Percentiles rank a stretch among this genome's conserved stretches.
These are phyloP conservation scores for Elachura formosa DNA, from an alignment of 2,113 vertebrate genomes.

Conservation along the genomic window DNA sequence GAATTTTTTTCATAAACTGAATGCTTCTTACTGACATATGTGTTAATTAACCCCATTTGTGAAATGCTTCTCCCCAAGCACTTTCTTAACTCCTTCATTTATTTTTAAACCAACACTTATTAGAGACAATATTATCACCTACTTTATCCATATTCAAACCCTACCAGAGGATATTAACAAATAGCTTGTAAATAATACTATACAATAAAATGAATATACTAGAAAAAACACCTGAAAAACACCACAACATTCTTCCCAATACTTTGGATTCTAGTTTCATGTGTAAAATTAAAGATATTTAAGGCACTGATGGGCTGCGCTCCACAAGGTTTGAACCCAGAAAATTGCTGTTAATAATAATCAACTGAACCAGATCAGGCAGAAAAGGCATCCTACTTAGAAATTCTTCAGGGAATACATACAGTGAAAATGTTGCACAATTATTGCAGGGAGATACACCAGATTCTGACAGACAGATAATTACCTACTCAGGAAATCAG, in stretches of 20 bases:
- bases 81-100: not conserved
- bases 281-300: not conserved
- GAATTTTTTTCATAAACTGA: not conserved
- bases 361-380: not conserved
- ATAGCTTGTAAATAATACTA: not conserved
- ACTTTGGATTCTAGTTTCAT: not conserved
- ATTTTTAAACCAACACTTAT: not conserved
- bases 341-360: not conserved
- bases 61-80: not conserved
- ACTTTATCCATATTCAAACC: not conserved
- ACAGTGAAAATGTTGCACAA: not conserved
- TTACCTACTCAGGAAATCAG: not conserved
- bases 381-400: not conserved
- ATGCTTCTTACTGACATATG: not conserved
- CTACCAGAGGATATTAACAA: not conserved
- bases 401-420: not conserved
- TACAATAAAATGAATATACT: not conserved
- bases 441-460: not conserved
- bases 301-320: not conserved
- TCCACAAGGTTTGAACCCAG: not conserved
- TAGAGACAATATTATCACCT: not conserved
- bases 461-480: not conserved
- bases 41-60: conserved; percentile 6
- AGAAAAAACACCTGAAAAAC: not conserved
- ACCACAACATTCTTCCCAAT: not conserved